Evolutionary conservation across 2,113 vertebrate genomes (phyloP).

Genomic region (Sorex fumeus): DNA sequence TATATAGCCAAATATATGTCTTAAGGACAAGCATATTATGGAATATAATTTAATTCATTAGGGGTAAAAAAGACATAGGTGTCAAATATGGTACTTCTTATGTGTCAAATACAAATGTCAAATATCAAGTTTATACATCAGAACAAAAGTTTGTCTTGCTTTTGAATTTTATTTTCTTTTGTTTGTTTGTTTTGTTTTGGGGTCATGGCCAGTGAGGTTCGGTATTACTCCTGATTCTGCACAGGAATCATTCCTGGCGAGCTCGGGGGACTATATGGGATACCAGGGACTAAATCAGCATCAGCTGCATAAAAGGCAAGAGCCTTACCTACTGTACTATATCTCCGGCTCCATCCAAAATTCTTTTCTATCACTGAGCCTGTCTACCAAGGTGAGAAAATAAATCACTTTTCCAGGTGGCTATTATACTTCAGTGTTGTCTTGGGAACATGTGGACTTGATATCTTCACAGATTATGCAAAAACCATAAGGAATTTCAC

Average conservation of each 20-base stretch:
- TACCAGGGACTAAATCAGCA: no score
- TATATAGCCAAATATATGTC: background rate
- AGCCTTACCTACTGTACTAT: no score
- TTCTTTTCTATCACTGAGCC: background rate
- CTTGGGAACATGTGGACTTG: background rate
- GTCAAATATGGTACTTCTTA: no score
- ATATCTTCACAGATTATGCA: background rate
- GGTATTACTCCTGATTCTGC: no score
- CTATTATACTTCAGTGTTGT: no score
- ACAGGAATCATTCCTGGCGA: no score
- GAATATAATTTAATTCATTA: slow-evolving; percentile 13
- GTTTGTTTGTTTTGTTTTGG: no score
- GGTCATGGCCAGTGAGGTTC: no score
- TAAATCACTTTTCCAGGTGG: background rate
- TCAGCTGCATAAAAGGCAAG: no score
- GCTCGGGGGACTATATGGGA: no score
- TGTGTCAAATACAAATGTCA: background rate
- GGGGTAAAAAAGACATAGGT: background rate
- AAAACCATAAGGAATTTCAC: background rate
- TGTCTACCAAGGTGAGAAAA: background rate
- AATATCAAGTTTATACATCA: background rate
- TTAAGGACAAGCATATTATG: no score
- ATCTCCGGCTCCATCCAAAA: background rate
- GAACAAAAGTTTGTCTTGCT: background rate
- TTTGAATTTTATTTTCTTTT: no score